Conservation (phyloP, 2,113 vertebrate genomes). For the Phalacrocorax carbo region DNA sequence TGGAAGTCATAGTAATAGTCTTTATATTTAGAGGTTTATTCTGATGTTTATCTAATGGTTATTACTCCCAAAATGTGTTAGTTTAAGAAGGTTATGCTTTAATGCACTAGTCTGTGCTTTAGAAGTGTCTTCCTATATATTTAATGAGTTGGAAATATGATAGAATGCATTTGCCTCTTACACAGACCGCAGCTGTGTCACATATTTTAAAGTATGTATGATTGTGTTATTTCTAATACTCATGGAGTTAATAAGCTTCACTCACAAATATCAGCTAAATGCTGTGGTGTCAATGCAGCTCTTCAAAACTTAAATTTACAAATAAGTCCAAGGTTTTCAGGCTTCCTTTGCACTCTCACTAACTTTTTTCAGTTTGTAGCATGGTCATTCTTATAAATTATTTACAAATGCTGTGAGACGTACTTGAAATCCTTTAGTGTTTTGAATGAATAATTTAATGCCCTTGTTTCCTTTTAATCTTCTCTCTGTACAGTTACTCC, state of each 20-base stretch:
- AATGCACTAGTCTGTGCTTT: background rate
- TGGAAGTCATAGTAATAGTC: background rate
- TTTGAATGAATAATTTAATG: slow-evolving; percentile 31
- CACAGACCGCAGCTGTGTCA: background rate
- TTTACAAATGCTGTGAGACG: background rate
- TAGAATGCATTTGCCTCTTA: background rate
- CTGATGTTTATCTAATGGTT: background rate
- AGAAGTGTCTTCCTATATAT: background rate
- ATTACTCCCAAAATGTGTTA: background rate
- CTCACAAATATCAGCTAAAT: background rate
- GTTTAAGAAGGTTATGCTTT: background rate
- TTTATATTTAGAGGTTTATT: background rate
- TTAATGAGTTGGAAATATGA: background rate
- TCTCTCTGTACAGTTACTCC: background rate
- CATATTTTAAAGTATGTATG: background rate
- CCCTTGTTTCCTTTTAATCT: background rate
- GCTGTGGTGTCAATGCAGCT: background rate
- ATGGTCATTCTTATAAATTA: background rate
- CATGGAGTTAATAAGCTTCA: fast-evolving
- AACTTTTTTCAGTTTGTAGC: background rate
- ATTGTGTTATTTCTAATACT: background rate
- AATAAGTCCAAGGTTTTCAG: background rate
- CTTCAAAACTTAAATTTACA: background rate
- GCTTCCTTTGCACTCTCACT: fast-evolving
- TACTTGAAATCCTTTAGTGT: background rate